Percentiles rank a stretch among this genome's conserved stretches.
phyloP scores from a whole-genome alignment of 1,140 invertebrate genomes.

The Geopemphigus sp. region DNA sequence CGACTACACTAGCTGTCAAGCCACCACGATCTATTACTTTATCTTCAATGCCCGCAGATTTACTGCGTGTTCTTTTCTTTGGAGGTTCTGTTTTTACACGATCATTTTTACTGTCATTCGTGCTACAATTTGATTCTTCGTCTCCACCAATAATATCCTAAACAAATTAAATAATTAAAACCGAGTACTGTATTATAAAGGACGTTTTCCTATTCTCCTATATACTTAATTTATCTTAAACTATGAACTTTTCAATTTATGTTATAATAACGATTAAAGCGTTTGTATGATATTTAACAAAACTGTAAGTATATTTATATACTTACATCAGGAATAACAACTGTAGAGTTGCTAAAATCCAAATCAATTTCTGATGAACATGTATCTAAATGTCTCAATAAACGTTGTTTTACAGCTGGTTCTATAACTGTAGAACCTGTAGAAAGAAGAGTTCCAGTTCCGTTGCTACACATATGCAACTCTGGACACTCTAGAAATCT shows the following conservation, averaged over 20 bases:
- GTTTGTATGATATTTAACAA: too few relatives aligned
- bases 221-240: too few relatives aligned
- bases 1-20: constrained; percentile 41
- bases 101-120: constrained; percentile 35
- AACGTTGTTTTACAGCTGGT: constrained; percentile 65
- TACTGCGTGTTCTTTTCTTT: constrained; percentile 40
- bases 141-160: constrained; percentile 38
- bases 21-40: constrained; percentile 36
- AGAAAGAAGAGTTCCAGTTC: constrained; percentile 51
- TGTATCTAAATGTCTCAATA: constrained; percentile 69
- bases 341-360: constrained; percentile 61
- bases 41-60: constrained; percentile 38
- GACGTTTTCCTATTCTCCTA: too few relatives aligned
- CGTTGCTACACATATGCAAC: constrained; percentile 52
- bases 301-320: neutral
- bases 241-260: too few relatives aligned
- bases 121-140: constrained; percentile 47
- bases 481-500: constrained; percentile 54
- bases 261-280: too few relatives aligned
- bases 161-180: neutral
- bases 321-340: constrained; percentile 44
- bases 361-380: constrained; percentile 70
- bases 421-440: constrained; percentile 59
- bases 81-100: constrained; percentile 37
- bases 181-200: too few relatives aligned